A percentile compares a stretch with the other conserved stretches of the same genome.
phyloP scores from a whole-genome alignment of 2,113 vertebrate genomes.

The Colinus virginianus region DNA sequence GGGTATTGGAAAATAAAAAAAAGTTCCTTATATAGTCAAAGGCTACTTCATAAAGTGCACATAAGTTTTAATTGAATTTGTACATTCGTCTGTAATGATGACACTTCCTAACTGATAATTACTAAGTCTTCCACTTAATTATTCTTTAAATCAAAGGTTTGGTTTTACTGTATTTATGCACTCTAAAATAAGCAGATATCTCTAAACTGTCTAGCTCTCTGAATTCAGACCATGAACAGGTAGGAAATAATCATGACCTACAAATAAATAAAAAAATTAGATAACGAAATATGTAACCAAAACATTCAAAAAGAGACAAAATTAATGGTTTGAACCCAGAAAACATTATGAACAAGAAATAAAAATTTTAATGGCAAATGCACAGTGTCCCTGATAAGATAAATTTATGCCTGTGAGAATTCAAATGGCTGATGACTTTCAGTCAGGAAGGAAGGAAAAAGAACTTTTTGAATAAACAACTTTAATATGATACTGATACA shows the following conservation, averaged over 20 bases:
- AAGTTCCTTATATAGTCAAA: not conserved
- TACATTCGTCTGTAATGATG: not conserved
- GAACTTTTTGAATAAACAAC: conserved; percentile 27
- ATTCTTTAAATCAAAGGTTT: not conserved
- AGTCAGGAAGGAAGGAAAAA: conserved; percentile 4
- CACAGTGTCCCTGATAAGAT: not conserved
- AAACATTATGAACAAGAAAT: not conserved
- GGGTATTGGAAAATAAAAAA: not conserved
- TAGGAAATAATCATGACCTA: not conserved
- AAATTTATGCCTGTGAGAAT: not conserved
- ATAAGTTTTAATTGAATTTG: not conserved
- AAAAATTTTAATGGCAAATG: not conserved
- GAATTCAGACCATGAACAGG: not conserved
- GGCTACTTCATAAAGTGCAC: not conserved
- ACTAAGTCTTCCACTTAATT: not conserved
- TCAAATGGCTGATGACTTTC: not conserved
- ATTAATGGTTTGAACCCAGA: not conserved
- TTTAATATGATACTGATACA: not conserved
- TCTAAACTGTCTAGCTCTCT: not conserved
- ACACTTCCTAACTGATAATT: not conserved
- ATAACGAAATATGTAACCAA: not conserved
- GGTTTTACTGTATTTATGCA: not conserved
- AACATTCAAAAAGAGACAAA: not conserved
- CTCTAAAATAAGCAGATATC: not conserved
- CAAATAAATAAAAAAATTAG: not conserved